Conservation (phyloP, 2,797 vertebrate genomes). For the Ceryle rudis region DNA sequence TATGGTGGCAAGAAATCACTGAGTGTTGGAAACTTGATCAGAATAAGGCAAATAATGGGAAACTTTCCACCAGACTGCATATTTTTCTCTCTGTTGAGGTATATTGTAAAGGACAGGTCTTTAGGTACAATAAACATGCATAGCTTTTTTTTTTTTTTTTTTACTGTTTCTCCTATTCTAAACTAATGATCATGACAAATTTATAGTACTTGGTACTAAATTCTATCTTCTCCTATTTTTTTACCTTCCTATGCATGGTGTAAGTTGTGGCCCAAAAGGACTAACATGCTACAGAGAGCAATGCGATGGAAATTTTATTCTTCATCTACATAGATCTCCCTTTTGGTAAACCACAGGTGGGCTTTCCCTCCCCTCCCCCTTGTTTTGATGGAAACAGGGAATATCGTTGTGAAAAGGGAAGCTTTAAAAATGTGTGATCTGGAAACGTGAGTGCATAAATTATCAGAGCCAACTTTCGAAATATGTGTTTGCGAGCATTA, state of each 20-base stretch:
- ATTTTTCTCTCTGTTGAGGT: background rate
- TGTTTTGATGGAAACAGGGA: background rate
- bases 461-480: background rate
- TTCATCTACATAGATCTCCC: background rate
- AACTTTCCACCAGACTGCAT: background rate
- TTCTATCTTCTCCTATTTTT: background rate
- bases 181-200: background rate
- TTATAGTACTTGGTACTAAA: background rate
- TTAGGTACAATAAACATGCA: background rate
- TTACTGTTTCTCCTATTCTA: background rate
- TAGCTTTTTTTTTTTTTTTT: background rate
- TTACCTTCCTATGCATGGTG: fast-evolving
- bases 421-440: conserved; percentile 10
- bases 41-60: background rate
- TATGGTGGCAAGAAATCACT: background rate
- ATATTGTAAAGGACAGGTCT: background rate
- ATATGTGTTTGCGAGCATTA: conserved; percentile 7
- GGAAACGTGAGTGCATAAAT: conserved; percentile 15
- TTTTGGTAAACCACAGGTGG: background rate
- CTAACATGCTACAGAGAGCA: background rate
- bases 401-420: background rate
- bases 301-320: background rate
- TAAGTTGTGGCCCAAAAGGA: background rate
- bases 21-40: background rate
- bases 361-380: background rate